Conservation (phyloP, 2,888 invertebrate species). For the Nomada ruficornis region DNA sequence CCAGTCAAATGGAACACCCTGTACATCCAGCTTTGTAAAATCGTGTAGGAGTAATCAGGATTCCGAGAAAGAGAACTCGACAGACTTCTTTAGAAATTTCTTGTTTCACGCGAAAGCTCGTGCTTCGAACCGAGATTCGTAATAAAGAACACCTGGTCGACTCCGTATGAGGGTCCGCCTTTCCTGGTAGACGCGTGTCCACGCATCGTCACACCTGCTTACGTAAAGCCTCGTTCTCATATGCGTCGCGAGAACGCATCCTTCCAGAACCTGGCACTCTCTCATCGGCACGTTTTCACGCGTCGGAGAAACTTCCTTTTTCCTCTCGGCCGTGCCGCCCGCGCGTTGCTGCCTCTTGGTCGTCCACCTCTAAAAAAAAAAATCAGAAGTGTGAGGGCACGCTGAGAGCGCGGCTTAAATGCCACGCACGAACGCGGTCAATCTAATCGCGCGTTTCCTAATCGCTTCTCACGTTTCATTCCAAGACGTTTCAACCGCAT, state of each 20-base stretch:
- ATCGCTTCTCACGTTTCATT: neutral
- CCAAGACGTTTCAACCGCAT: neutral
- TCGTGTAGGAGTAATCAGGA: slow-evolving; percentile 3
- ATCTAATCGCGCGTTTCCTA: slow-evolving; percentile 5
- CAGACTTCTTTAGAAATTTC: slow-evolving; percentile 32
- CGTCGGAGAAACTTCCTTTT: slow-evolving; percentile 49
- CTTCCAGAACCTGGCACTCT: slow-evolving; percentile 51
- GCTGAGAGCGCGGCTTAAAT: slow-evolving; percentile 77
- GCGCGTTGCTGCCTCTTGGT: slow-evolving; percentile 6
- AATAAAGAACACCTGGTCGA: slow-evolving; percentile 80
- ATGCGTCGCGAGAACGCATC: slow-evolving; percentile 64
- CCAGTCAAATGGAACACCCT: too few relatives aligned
- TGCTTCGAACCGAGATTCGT: slow-evolving; percentile 64
- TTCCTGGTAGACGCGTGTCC: slow-evolving; percentile 83
- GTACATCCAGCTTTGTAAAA: neutral
- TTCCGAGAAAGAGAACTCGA: slow-evolving; percentile 11
- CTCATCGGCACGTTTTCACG: slow-evolving; percentile 55
- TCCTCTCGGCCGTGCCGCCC: slow-evolving; percentile 28
- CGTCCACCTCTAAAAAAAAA: neutral
- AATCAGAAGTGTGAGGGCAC: slow-evolving; percentile 73
- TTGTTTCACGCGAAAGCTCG: slow-evolving; percentile 68
- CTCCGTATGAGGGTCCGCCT: slow-evolving; percentile 69
- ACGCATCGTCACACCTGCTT: slow-evolving; percentile 84
- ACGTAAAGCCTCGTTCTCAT: slow-evolving; percentile 76
- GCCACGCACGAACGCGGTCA: slow-evolving; percentile 33